phyloP scores from a whole-genome alignment of 2,797 vertebrate species.

The Apogon talboti region DNA sequence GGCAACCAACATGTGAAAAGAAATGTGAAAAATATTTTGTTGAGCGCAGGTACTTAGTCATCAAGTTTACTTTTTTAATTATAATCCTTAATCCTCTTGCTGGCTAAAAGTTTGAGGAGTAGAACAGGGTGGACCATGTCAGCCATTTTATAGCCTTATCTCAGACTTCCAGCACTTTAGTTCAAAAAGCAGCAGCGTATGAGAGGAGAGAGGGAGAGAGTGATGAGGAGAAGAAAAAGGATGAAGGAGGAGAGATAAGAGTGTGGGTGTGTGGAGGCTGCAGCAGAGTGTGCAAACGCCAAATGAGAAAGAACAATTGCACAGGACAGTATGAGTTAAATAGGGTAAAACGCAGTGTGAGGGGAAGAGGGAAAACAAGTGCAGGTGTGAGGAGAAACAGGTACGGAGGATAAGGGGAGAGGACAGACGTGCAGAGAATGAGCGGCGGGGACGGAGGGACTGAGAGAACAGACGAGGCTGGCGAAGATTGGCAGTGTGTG shows the following conservation, averaged over 20 bases:
- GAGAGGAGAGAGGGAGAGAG: constrained; percentile 47
- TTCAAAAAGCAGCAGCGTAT: constrained; percentile 66
- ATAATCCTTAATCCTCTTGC: constrained; percentile 78
- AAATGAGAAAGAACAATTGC: constrained; percentile 57
- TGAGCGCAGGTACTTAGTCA: constrained; percentile 74
- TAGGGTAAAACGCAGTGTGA: constrained; percentile 41
- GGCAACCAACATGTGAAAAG: constrained; percentile 33
- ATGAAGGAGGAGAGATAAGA: constrained; percentile 68
- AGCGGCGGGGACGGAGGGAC: constrained; percentile 37
- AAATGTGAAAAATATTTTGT: constrained; percentile 49
- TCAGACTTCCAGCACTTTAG: constrained; percentile 75
- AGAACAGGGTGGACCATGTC: constrained; percentile 76
- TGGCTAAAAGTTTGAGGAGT: constrained; percentile 69
- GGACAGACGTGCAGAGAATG: constrained; percentile 26
- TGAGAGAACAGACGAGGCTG: constrained; percentile 31
- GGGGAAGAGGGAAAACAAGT: constrained; percentile 28
- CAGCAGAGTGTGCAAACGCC: constrained; percentile 51
- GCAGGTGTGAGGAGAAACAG: constrained; percentile 31
- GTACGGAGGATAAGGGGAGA: constrained; percentile 34
- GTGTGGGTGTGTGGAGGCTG: constrained; percentile 47
- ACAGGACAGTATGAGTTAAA: constrained; percentile 23
- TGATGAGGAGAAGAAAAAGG: constrained; percentile 59
- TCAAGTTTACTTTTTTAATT: constrained; percentile 84
- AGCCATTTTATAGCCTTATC: constrained; percentile 80
- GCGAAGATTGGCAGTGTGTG: constrained; percentile 22